Evolutionary conservation across 1,140 invertebrate species (phyloP), one percentile per base, ranked within the genome.

Genomic region (Tetramorium alpestre): DNA sequence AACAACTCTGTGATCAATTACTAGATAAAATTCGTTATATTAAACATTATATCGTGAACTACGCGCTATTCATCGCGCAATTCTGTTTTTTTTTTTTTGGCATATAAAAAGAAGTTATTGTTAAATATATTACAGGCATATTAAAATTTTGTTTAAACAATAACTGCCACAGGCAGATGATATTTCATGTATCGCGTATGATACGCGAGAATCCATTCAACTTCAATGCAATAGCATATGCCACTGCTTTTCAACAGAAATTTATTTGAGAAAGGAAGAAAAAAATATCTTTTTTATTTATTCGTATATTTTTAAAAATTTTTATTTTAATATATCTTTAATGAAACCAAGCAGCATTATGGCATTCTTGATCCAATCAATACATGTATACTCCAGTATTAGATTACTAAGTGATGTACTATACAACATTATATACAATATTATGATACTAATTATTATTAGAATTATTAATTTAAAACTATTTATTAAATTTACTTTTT

Each of bases 91-190:
- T 11, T 41, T n/a, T 22, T 22, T 22, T 22, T 22, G 22, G 22
- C 22, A 22, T 22, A 8, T 25, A 60, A 78, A 44, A 64, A 72
- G 1, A 25, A 25, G 64, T 56, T 56, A 56, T 81, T 22, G 22
- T 54, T 64, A 7, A 54, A 69, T 33, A 6, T 44, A 18, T 22
- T 10, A 33, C 38, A 18, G 3, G 8, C 1, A 3, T 4, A 64
- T 44, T 56, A 41, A 81, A 81, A 69, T 54, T n/a, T 69, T 56
- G 22, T 81, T 69, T 41, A 54, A 81, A 81, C 47, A 56, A 81
- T 81, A 54, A 4, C n/a, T 67, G 49, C 22, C 64, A 69, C 8
- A 22, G 22, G 13, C 76, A 70, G 49, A 58, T 81, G 33, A 54
- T 44, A 54, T 54, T 77, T 64, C 56, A 28, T 28, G 16, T 56